Conservation (phyloP, 2,888 invertebrate genomes). For the Thecophora atra region DNA sequence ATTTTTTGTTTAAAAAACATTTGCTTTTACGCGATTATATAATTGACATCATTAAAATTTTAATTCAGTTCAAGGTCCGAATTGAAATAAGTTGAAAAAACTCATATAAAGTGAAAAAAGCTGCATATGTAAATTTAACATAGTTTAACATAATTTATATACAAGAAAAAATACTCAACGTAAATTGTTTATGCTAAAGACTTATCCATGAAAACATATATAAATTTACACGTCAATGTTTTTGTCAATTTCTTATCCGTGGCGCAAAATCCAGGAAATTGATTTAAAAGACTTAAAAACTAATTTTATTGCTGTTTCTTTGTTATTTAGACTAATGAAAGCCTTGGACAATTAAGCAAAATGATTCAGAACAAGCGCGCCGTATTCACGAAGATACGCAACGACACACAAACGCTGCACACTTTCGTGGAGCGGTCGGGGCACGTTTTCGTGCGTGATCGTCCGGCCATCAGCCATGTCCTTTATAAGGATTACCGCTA, state of each 20-base stretch:
- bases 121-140: no score
- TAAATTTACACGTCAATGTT: no score
- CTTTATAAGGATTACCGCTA: constrained; percentile 77
- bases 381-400: constrained; percentile 59
- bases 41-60: constrained; percentile 18
- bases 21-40: no score
- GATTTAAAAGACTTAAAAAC: background rate
- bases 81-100: background rate
- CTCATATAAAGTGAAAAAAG: no score
- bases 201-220: no score
- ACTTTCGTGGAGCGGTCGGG: constrained; percentile 67
- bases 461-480: constrained; percentile 74
- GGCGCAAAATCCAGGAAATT: no score
- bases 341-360: constrained; percentile 56
- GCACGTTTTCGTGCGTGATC: constrained; percentile 76
- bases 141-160: no score
- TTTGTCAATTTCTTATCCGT: no score
- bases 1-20: background rate
- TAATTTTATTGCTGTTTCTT: background rate
- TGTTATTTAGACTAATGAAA: constrained; percentile 59
- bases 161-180: no score
- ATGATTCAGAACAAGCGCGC: constrained; percentile 61
- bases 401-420: constrained; percentile 65
- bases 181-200: no score
- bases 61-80: constrained; percentile 9